Base-by-base conservation (phyloP, 2,888 invertebrate genomes). In the Octonoba sinensis region DNA sequence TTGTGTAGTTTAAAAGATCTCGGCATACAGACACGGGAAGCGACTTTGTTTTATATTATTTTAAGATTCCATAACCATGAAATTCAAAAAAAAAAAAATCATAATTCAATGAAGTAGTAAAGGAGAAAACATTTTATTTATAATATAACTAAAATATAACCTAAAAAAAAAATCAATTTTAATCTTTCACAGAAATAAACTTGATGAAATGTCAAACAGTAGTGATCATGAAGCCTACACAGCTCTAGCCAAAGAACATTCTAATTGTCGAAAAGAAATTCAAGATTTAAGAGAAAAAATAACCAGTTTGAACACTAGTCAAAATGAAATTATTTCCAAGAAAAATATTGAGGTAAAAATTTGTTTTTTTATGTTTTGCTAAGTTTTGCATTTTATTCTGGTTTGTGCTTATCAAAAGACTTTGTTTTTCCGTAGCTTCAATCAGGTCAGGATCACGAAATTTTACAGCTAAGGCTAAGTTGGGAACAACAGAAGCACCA, bases 401-500 rank as follows among this genome's bases (percentile, higher is more conserved):
- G 8, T 18, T 15, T 16, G 59, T 59, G 1, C 4, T 15, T 59
- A 22, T 59, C 4, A 8, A n/a, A 16, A 22, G 12, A 49, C n/a
- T 46, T 47, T n/a, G n/a, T 47, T 24, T 20, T 59, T 49, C n/a
- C 27, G 69, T n/a, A 8, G 62, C 22, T 11, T 20, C 51, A n/a
- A 36, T 54, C 59, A 27, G 70, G 47, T 15, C 44, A 62, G 18
- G 71, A 75, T 16, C 18, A 54, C 20, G 81, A 82, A 54, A n/a
- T 82, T 20, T 65, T 74, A 12, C 70, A 75, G 20, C n/a, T 75
- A 6, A 74, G 71, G 59, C 57, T 82, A 54, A 70, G 20, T 20
- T 82, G 74, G 76, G 82, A 76, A 22, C 75, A 72, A 12, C 82
- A 82, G 60, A 75, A 82, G 46, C 47, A 72, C 16, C 71, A 82